Percentiles rank a stretch among this genome's conserved stretches.
Conservation (phyloP, 2,113 vertebrate species). For the Hydrochoerus hydrochaeris region DNA sequence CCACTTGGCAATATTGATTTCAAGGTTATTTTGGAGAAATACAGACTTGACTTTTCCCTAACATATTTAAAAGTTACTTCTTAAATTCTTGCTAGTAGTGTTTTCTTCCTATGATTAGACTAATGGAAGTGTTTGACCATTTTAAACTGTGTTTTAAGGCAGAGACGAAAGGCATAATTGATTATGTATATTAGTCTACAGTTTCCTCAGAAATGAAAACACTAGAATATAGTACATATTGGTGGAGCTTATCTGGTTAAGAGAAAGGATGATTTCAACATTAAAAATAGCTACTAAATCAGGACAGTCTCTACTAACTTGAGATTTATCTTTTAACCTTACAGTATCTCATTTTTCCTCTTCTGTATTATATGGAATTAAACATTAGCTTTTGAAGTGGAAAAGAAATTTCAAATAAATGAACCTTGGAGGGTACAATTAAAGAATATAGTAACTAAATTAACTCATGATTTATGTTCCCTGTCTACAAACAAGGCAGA, state of each 20-base stretch:
- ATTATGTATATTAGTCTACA: not conserved
- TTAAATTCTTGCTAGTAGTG: not conserved
- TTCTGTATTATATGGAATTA: slow-evolving; percentile 40
- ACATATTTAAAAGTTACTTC: not conserved
- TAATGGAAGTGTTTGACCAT: not conserved
- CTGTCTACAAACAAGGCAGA: not conserved
- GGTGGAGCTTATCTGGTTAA: not conserved
- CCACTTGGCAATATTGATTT: not conserved
- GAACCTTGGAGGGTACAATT: slow-evolving; percentile 45
- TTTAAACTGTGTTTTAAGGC: not conserved
- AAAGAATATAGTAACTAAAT: slow-evolving; percentile 42
- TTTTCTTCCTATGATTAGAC: not conserved
- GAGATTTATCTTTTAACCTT: slow-evolving; percentile 40
- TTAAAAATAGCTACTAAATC: slow-evolving; percentile 9
- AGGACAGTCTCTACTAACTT: not conserved
- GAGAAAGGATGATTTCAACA: not conserved
- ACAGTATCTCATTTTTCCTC: not conserved
- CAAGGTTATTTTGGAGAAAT: not conserved
- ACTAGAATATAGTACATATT: not conserved
- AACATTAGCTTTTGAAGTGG: slow-evolving; percentile 24
- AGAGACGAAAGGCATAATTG: not conserved
- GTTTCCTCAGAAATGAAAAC: slow-evolving; percentile 25
- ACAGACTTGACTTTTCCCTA: not conserved
- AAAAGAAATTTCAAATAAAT: slow-evolving; percentile 52
- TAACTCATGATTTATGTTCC: slow-evolving; percentile 24